phyloP scores from a whole-genome alignment of 2,888 invertebrate genomes.

The Xestia ashworthii region DNA sequence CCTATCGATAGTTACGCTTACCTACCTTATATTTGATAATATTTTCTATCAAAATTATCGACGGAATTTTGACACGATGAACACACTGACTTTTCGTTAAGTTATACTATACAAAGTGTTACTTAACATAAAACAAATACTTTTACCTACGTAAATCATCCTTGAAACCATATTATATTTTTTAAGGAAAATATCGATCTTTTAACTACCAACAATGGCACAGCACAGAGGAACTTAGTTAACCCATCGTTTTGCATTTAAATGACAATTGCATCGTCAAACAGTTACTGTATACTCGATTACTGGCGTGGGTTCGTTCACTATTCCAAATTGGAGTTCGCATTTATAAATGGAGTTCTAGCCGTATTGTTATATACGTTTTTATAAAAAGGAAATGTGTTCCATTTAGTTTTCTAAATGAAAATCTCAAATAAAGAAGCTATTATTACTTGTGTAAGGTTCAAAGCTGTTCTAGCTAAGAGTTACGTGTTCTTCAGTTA shows the following conservation, averaged over 20 bases:
- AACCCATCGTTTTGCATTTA: slow-evolving; percentile 54
- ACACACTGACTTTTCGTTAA: neutral
- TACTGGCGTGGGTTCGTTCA: slow-evolving; percentile 42
- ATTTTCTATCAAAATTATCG: neutral
- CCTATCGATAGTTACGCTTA: too few relatives aligned
- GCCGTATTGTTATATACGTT: neutral
- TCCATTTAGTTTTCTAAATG: neutral
- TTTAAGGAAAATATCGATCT: neutral
- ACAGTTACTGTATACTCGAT: slow-evolving; percentile 48
- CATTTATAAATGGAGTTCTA: slow-evolving; percentile 37
- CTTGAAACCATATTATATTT: neutral
- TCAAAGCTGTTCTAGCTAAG: neutral
- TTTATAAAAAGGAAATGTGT: neutral
- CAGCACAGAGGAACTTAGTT: slow-evolving; percentile 48
- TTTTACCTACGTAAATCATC: neutral
- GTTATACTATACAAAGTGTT: too few relatives aligned
- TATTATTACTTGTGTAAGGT: neutral
- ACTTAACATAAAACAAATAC: neutral
- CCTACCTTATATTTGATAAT: neutral
- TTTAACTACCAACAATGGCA: slow-evolving; percentile 10
- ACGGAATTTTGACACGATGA: neutral
- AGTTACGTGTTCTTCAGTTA: neutral
- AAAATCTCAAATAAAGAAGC: neutral
- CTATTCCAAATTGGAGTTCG: slow-evolving; percentile 54
- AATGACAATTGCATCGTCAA: slow-evolving; percentile 60